Evolutionary conservation across 1,140 invertebrate genomes (phyloP).

Genomic region (Zaprionus gabonicus): DNA sequence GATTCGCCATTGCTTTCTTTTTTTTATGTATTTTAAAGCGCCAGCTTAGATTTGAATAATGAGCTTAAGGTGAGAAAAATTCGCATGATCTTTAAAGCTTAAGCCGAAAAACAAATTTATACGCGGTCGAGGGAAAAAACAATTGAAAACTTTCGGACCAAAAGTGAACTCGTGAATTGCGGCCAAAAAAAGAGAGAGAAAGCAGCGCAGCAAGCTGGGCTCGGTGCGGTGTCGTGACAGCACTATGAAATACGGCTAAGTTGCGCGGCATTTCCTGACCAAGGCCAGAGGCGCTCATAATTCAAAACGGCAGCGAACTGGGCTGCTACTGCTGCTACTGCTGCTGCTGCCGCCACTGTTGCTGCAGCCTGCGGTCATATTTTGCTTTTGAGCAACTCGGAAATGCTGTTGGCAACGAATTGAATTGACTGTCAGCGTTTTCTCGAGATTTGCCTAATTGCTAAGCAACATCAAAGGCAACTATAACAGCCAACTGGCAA

Average conservation of each 20-base stretch:
- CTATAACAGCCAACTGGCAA: constrained; percentile 17
- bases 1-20: constrained; percentile 49
- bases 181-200: constrained; percentile 1
- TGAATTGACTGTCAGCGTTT: constrained; percentile 43
- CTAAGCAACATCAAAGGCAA: constrained; percentile 40
- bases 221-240: background rate
- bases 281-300: constrained; percentile 33
- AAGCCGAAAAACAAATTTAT: constrained; percentile 44
- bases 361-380: constrained; percentile 24
- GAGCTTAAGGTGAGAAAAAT: constrained; percentile 45
- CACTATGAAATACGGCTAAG: constrained; percentile 47
- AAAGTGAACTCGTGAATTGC: constrained; percentile 24
- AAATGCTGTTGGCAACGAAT: constrained; percentile 30
- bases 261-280: constrained; percentile 28
- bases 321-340: background rate
- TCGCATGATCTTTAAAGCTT: constrained; percentile 45
- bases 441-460: constrained; percentile 56
- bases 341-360: background rate
- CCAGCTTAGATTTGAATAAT: constrained; percentile 75
- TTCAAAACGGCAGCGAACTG: constrained; percentile 28
- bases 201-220: background rate
- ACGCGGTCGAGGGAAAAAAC: constrained; percentile 28
- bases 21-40: constrained; percentile 48
- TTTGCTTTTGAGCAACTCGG: constrained; percentile 24
- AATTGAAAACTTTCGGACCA: constrained; percentile 47